These are phyloP conservation scores for Hippoglossus hippoglossus DNA, from an alignment of 2,797 vertebrate species.

Conservation along the genomic window DNA sequence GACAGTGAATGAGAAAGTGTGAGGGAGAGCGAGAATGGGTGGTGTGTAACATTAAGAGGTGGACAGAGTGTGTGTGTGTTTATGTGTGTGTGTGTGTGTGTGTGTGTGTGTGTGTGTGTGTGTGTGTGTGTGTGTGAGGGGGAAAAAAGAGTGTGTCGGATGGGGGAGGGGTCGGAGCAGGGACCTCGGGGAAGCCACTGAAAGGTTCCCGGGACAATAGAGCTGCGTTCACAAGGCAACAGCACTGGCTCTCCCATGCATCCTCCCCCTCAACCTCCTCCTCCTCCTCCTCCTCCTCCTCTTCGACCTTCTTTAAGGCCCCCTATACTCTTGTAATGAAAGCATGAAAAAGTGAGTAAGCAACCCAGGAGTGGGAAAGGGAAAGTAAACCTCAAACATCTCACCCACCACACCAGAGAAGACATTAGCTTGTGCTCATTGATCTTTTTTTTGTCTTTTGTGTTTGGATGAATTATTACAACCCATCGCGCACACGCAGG, in stretches of 20 bases:
- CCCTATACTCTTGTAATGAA: constrained; percentile 68
- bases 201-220: constrained; percentile 88
- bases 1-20: constrained; percentile 38
- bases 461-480: constrained; percentile 49
- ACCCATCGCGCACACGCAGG: constrained; percentile 14
- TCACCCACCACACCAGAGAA: constrained; percentile 13
- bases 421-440: constrained; percentile 12
- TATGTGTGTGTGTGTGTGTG: constrained; percentile 38
- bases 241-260: constrained; percentile 83
- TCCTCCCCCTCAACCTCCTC: constrained; percentile 68
- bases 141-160: constrained; percentile 29
- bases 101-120: constrained; percentile 42
- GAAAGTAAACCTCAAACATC: constrained; percentile 29
- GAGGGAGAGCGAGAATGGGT: constrained; percentile 20
- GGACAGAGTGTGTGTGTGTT: constrained; percentile 41
- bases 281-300: constrained; percentile 62
- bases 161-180: constrained; percentile 72
- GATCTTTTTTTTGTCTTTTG: constrained; percentile 8
- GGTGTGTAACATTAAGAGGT: constrained; percentile 54
- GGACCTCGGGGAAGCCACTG: constrained; percentile 85
- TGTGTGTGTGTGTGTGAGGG: constrained; percentile 17
- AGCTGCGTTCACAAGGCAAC: constrained; percentile 88
- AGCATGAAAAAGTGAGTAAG: constrained; percentile 51
- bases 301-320: constrained; percentile 72
- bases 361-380: constrained; percentile 29